Evolutionary conservation across 2,888 invertebrate species (phyloP), one percentile per base, ranked within the genome.

Genomic region (Drosophila paracracens): DNA sequence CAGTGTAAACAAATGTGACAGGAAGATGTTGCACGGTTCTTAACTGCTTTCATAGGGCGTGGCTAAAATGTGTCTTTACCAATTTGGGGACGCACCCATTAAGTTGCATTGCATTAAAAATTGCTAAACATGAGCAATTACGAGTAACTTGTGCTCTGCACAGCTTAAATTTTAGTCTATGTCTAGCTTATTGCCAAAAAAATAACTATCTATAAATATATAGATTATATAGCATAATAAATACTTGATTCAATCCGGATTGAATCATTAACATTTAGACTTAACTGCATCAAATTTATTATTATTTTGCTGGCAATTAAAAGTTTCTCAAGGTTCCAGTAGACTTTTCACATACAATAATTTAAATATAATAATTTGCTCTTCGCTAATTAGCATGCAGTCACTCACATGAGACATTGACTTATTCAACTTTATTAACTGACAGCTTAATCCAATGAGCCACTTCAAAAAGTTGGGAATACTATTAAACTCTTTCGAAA

Each of bases 1-100:
- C 27, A 29, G 72, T 79, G 75, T 74, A 76, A 76, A 70, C 76
- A 73, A 66, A 65, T 76, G 63, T 72, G 79, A 72, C 71, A 71
- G 62, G 57, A 50, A 52, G 52, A 71, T 29, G 50, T 63, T 66
- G 70, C 79, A 74, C 54, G 74, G 72, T 66, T 64, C 78, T 75
- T 83, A 82, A 83, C 80, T 75, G 80, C 52, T 61, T 48, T 68
- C 50, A 48, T 38, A 35, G 68, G 70, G 72, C 63, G 60, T 65
- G 76, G 31, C 53, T 2, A 2, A 11, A 31, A 33, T 36, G 60
- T 46, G 61, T 67, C 60, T 38, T 40, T 31, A 57, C 18, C 67
- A 72, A 72, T 76, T 61, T 67, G 25, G 25, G 48, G 43, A 43
- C 56, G 29, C 36, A 29, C 54, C 56, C 54, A 56, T 54, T 40